Conservation (phyloP, 2,888 invertebrate genomes). For the Drosophila rellima region DNA sequence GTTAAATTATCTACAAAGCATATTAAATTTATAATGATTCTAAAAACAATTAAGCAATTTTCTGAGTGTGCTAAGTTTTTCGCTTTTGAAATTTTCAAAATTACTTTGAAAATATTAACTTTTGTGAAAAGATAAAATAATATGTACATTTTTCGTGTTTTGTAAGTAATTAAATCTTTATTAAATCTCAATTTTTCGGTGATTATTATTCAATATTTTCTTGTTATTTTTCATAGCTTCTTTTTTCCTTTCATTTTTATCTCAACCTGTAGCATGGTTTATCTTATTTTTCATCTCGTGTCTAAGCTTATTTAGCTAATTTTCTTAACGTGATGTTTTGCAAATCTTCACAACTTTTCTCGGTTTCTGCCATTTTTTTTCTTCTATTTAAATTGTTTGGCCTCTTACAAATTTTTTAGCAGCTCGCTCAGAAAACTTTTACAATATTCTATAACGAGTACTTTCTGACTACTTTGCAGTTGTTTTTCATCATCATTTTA, state of each 20-base stretch:
- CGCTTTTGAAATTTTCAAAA: neutral
- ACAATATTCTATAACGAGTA: constrained; percentile 9
- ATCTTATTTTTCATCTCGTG: constrained; percentile 32
- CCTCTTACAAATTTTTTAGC: constrained; percentile 38
- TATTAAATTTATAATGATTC: neutral
- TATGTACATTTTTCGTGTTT: constrained; percentile 15
- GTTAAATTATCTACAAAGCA: neutral
- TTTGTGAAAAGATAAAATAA: neutral
- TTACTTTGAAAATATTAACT: neutral
- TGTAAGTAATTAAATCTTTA: constrained; percentile 80
- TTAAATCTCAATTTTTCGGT: constrained; percentile 79
- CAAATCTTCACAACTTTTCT: constrained; percentile 51
- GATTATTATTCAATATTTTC: constrained; percentile 82
- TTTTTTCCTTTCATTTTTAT: constrained; percentile 18
- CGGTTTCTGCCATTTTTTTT: constrained; percentile 12
- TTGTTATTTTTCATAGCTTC: constrained; percentile 32
- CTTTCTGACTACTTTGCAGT: constrained; percentile 25
- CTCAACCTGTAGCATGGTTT: constrained; percentile 21
- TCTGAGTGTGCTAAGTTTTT: too few relatives aligned
- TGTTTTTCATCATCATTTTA: constrained; percentile 19
- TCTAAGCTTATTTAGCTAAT: constrained; percentile 56
- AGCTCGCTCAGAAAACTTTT: constrained; percentile 25
- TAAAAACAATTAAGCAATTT: neutral
- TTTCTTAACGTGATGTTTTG: constrained; percentile 46
- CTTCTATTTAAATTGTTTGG: constrained; percentile 14